Evolutionary conservation across 2,888 invertebrate species (phyloP).

Genomic region (Trilocha varians): DNA sequence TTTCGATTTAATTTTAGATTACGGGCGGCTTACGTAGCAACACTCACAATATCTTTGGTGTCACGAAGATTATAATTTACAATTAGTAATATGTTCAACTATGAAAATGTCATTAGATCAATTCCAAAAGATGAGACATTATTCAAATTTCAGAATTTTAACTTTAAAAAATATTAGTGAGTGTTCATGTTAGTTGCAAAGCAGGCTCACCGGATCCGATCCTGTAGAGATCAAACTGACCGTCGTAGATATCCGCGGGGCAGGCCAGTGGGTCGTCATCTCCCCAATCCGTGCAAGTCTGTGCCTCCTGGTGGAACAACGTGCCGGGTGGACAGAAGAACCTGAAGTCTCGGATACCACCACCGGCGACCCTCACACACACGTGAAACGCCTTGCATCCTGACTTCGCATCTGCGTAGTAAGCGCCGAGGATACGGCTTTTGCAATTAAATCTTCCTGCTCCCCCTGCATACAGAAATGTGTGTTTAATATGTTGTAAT

Average conservation of each 20-base stretch:
- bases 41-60: neutral
- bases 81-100: too few species aligned
- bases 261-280: conserved; percentile 84
- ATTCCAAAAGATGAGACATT: neutral
- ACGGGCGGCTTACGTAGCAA: neutral
- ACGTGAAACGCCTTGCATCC: conserved; percentile 93
- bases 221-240: conserved; percentile 89
- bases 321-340: conserved; percentile 93
- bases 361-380: conserved; percentile 88
- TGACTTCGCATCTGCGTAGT: conserved; percentile 90
- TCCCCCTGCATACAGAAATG: conserved; percentile 34
- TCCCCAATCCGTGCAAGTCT: conserved; percentile 93
- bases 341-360: conserved; percentile 85
- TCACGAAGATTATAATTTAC: neutral
- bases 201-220: conserved; percentile 80
- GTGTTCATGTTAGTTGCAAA: conserved; percentile 58
- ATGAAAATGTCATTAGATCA: neutral
- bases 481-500: neutral
- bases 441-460: conserved; percentile 83
- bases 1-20: too few species aligned
- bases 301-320: conserved; percentile 92
- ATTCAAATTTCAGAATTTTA: neutral
- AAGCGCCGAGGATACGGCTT: conserved; percentile 89
- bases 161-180: conserved; percentile 18
- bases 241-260: conserved; percentile 85